Evolutionary conservation across 2,888 invertebrate species (phyloP).

Genomic region (Camptogramma bilineatum): DNA sequence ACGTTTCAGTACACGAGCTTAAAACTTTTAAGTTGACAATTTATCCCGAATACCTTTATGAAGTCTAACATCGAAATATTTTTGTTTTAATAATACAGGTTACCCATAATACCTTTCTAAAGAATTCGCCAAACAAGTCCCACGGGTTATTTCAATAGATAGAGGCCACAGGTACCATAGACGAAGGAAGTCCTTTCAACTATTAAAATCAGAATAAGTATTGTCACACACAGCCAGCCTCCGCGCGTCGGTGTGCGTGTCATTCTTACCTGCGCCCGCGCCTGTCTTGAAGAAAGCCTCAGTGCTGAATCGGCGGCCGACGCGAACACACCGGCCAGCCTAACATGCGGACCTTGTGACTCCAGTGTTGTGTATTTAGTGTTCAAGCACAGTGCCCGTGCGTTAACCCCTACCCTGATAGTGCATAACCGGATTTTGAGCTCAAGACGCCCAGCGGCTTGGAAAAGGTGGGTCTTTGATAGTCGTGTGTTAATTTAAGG

Average conservation of each 20-base stretch:
- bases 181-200: conserved; percentile 35
- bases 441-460: conserved; percentile 75
- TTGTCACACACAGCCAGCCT: conserved; percentile 48
- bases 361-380: conserved; percentile 80
- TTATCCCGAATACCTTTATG: background rate
- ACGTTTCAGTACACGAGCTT: too few relatives aligned
- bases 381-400: conserved; percentile 80
- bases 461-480: conserved; percentile 69
- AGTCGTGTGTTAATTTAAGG: conserved; percentile 77
- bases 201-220: conserved; percentile 44
- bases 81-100: background rate
- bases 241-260: conserved; percentile 60
- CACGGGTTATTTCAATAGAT: conserved; percentile 12
- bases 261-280: conserved; percentile 76
- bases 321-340: conserved; percentile 77
- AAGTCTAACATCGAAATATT: background rate
- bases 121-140: conserved; percentile 14
- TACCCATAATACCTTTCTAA: background rate
- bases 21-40: too few relatives aligned
- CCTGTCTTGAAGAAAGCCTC: conserved; percentile 79
- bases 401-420: conserved; percentile 82
- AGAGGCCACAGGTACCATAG: conserved; percentile 25
- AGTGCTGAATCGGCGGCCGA: conserved; percentile 82
- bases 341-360: conserved; percentile 78
- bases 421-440: conserved; percentile 81